Percentiles rank a stretch among this genome's conserved stretches.
phyloP scores from a whole-genome alignment of 2,888 invertebrate species.

The Stomorhina lunata region DNA sequence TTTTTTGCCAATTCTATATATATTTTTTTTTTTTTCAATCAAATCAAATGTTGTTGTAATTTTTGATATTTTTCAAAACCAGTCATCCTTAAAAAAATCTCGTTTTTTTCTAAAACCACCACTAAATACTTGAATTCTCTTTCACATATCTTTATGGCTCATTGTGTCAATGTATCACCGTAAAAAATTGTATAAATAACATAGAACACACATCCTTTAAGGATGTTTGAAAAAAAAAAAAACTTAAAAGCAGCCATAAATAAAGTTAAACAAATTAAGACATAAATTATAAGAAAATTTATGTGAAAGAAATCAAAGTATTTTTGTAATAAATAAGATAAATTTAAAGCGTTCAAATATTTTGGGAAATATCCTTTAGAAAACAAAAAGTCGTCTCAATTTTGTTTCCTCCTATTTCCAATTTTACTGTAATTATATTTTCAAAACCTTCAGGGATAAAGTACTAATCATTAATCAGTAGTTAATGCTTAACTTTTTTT shows the following conservation, averaged over 20 bases:
- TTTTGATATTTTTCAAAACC: neutral
- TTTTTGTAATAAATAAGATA: neutral
- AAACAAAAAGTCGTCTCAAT: neutral
- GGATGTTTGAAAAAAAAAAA: neutral
- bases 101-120: constrained; percentile 23
- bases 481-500: constrained; percentile 58
- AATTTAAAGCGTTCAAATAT: neutral
- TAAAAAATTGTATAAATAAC: neutral
- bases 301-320: neutral
- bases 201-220: constrained; percentile 6
- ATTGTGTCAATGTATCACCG: constrained; percentile 47
- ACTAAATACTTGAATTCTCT: constrained; percentile 6
- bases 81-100: constrained; percentile 3
- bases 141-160: constrained; percentile 46
- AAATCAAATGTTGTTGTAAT: constrained; percentile 40
- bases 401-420: neutral
- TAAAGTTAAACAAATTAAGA: constrained; percentile 52
- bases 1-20: neutral
- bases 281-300: constrained; percentile 41
- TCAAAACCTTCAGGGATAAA: constrained; percentile 2
- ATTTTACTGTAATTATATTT: constrained; percentile 46
- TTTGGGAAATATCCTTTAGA: neutral
- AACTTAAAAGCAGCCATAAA: constrained; percentile 52
- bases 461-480: constrained; percentile 56
- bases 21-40: neutral